Conservation (phyloP, 2,797 vertebrate genomes). For the Siniperca undulata region DNA sequence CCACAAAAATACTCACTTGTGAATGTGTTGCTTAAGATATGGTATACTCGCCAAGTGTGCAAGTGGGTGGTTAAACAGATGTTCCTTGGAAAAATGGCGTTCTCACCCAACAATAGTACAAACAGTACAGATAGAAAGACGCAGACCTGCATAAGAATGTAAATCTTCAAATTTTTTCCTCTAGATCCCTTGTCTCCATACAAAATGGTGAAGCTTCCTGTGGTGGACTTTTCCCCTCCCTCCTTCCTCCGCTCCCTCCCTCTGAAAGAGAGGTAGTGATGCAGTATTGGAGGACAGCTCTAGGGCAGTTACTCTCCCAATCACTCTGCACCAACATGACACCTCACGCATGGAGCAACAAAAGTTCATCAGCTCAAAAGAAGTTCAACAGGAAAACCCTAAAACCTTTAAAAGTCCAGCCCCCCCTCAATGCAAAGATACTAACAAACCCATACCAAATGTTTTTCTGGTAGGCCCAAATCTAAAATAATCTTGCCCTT, state of each 20-base stretch:
- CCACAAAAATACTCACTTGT: slow-evolving; percentile 18
- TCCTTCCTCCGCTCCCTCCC: slow-evolving; percentile 15
- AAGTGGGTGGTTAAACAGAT: slow-evolving; percentile 40
- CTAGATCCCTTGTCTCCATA: slow-evolving; percentile 26
- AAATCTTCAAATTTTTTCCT: slow-evolving; percentile 26
- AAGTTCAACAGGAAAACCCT: slow-evolving; percentile 38
- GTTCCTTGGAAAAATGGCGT: slow-evolving; percentile 28
- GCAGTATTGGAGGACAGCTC: slow-evolving; percentile 73
- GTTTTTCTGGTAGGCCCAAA: slow-evolving; percentile 13
- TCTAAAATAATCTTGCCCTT: slow-evolving; percentile 11
- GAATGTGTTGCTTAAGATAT: slow-evolving; percentile 21
- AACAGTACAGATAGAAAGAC: slow-evolving; percentile 9
- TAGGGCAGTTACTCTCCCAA: slow-evolving; percentile 71
- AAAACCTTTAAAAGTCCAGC: slow-evolving; percentile 14
- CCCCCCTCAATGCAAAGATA: slow-evolving; percentile 20
- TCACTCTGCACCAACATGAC: slow-evolving; percentile 65
- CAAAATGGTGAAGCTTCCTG: slow-evolving; percentile 73
- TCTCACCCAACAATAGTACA: slow-evolving; percentile 1
- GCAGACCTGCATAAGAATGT: not conserved
- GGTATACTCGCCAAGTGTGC: slow-evolving; percentile 14
- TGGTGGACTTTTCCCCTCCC: slow-evolving; percentile 43
- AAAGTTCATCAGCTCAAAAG: slow-evolving; percentile 38
- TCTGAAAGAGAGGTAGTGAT: slow-evolving; percentile 52
- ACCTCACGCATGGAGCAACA: slow-evolving; percentile 51
- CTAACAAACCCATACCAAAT: slow-evolving; percentile 8